A percentile compares a stretch with the other conserved stretches of the same genome.
Evolutionary conservation across 2,113 vertebrate species (phyloP).

Genomic region (Ammodytes marinus): DNA sequence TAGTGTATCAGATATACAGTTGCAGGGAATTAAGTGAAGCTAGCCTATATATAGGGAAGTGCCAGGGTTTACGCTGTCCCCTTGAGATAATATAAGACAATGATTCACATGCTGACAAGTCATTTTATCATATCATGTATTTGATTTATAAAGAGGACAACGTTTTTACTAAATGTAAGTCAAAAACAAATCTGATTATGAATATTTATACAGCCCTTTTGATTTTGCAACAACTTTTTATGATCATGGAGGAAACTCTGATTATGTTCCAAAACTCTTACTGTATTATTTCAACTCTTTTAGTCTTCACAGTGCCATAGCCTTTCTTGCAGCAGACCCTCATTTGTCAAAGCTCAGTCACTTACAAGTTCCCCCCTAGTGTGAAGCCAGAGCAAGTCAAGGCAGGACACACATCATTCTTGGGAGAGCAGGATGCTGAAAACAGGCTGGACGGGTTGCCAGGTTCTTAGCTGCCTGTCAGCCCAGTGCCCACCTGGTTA

Average conservation of each 20-base stretch:
- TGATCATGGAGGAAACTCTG: not conserved
- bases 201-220: not conserved
- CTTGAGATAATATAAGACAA: constrained; percentile 23
- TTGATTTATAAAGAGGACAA: not conserved
- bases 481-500: constrained; percentile 45
- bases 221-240: not conserved
- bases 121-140: constrained; percentile 24
- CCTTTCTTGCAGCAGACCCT: constrained; percentile 19
- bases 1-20: constrained; percentile 49
- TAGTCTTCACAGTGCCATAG: not conserved
- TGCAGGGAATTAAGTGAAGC: constrained; percentile 44
- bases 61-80: not conserved
- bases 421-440: constrained; percentile 52
- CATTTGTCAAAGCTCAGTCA: constrained; percentile 59
- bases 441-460: constrained; percentile 50
- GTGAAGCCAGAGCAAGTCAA: constrained; percentile 40
- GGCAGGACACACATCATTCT: constrained; percentile 47
- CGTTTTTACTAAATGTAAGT: not conserved
- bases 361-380: constrained; percentile 28
- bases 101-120: constrained; percentile 32
- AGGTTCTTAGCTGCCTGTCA: constrained; percentile 54
- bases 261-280: not conserved
- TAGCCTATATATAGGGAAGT: constrained; percentile 45
- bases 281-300: not conserved
- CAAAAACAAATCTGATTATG: not conserved